These are phyloP conservation scores for Ammodytes marinus DNA, from an alignment of 2,113 vertebrate species.

Conservation along the genomic window DNA sequence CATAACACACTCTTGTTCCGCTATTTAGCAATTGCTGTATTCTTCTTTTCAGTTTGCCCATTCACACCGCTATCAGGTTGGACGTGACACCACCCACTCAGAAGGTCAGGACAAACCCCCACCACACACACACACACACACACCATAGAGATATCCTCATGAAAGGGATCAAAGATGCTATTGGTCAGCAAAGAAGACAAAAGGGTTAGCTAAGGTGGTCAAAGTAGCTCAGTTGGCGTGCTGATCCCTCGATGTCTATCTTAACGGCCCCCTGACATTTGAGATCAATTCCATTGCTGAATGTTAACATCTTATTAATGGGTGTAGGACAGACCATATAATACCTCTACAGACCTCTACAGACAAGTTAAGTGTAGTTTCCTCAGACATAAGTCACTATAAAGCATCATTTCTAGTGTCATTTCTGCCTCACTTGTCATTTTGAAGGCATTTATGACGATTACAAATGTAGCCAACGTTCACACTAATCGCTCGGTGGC, in stretches of 20 bases:
- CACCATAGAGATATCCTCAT: slow-evolving; percentile 42
- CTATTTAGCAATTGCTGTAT: slow-evolving; percentile 82
- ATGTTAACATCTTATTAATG: slow-evolving; percentile 69
- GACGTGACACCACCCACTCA: slow-evolving; percentile 60
- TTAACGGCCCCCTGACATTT: slow-evolving; percentile 47
- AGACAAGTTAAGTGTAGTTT: slow-evolving; percentile 24
- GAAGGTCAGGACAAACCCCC: slow-evolving; percentile 51
- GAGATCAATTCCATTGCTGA: slow-evolving; percentile 57
- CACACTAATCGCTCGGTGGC: slow-evolving; percentile 50
- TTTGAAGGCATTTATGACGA: slow-evolving; percentile 22
- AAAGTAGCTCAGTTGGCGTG: slow-evolving; percentile 57
- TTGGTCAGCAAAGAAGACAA: slow-evolving; percentile 68
- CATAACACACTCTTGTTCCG: slow-evolving; percentile 82
- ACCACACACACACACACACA: slow-evolving; percentile 32
- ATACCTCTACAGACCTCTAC: slow-evolving; percentile 17
- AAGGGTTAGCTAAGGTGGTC: slow-evolving; percentile 48
- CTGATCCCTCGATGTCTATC: slow-evolving; percentile 53
- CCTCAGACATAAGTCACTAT: slow-evolving; percentile 50
- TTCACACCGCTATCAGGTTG: slow-evolving; percentile 80
- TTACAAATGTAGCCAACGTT: slow-evolving; percentile 38
- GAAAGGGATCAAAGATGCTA: slow-evolving; percentile 83
- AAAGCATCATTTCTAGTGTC: slow-evolving; percentile 11
- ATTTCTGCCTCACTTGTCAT: slow-evolving; percentile 44
- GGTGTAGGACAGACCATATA: slow-evolving; percentile 40
- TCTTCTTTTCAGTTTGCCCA: slow-evolving; percentile 77